Evolutionary conservation across 2,797 vertebrate species (phyloP).

Genomic region (Lutjanus campechanus): DNA sequence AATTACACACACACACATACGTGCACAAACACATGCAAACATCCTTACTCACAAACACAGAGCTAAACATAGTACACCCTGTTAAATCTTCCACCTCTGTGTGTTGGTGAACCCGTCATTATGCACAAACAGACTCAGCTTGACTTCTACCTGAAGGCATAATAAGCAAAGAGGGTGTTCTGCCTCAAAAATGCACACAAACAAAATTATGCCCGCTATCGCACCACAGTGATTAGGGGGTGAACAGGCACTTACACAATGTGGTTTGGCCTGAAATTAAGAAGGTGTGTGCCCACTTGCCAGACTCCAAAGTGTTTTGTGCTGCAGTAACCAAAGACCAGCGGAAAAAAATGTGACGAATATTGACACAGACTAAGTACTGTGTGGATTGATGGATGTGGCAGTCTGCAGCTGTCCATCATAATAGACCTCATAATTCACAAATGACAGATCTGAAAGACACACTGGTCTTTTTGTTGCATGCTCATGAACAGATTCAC

Average conservation of each 20-base stretch:
- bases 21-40: background rate
- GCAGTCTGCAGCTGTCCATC: conserved; percentile 9
- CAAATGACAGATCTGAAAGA: background rate
- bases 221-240: background rate
- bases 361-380: conserved; percentile 5
- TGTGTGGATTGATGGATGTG: background rate
- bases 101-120: conserved; percentile 11
- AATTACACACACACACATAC: background rate
- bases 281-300: conserved; percentile 9
- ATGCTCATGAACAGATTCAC: background rate
- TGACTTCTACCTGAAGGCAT: background rate
- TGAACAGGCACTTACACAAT: conserved; percentile 4
- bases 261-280: conserved; percentile 22
- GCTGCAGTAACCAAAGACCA: conserved; percentile 7
- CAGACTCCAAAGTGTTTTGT: background rate
- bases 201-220: conserved; percentile 7
- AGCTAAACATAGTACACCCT: conserved; percentile 21
- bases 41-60: background rate
- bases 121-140: background rate
- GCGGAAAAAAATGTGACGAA: background rate
- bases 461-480: background rate
- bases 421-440: background rate
- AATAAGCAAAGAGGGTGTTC: background rate
- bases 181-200: conserved; percentile 20
- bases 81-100: background rate